Evolutionary conservation across 2,888 invertebrate species (phyloP).

Genomic region (Melanostoma scalare): DNA sequence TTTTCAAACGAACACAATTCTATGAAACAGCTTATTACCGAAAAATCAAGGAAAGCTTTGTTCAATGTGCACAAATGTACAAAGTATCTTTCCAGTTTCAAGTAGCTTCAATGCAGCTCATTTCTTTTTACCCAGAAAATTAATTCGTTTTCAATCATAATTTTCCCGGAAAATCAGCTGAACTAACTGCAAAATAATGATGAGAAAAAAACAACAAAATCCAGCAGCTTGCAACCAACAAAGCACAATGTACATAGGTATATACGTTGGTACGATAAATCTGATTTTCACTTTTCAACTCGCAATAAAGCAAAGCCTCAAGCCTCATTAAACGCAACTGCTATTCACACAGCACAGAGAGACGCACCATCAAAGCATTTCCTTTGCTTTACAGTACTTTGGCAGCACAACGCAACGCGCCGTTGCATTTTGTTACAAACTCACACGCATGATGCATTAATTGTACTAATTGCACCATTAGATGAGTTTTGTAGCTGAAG

Average conservation of each 20-base stretch:
- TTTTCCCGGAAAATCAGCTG: constrained; percentile 69
- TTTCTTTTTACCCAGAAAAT: constrained; percentile 45
- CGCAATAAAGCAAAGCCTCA: constrained; percentile 35
- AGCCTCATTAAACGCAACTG: constrained; percentile 67
- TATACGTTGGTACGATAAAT: constrained; percentile 12
- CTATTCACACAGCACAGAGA: constrained; percentile 25
- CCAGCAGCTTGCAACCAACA: constrained; percentile 20
- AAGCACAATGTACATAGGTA: constrained; percentile 3
- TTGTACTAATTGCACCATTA: constrained; percentile 67
- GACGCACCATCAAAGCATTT: constrained; percentile 28
- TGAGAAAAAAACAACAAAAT: constrained; percentile 34
- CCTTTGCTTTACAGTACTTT: not conserved
- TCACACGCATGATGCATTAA: constrained; percentile 60
- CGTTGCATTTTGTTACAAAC: constrained; percentile 40
- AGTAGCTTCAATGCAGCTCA: constrained; percentile 7
- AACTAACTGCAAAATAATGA: constrained; percentile 61
- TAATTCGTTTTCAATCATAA: constrained; percentile 68
- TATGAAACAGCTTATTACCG: no score
- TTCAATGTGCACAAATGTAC: not conserved
- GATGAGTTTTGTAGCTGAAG: constrained; percentile 52
- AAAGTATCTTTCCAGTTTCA: not conserved
- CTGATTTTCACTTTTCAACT: constrained; percentile 63
- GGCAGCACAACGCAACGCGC: constrained; percentile 4
- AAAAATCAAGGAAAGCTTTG: constrained; percentile 4
- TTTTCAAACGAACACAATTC: no score